Evolutionary conservation across 2,113 vertebrate species (phyloP).

Genomic region (Nesoenas mayeri): DNA sequence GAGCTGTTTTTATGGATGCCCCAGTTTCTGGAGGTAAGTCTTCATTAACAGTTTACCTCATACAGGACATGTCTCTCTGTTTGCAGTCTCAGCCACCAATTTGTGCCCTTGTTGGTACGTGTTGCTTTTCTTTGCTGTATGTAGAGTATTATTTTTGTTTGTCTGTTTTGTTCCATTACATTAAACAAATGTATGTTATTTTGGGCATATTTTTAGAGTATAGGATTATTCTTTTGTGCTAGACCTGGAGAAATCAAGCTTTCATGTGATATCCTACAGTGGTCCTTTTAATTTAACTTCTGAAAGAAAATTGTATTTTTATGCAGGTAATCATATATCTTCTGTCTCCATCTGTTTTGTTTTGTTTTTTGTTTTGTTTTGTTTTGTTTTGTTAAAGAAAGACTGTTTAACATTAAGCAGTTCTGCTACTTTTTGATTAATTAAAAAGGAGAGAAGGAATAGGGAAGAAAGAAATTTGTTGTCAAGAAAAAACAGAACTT

Average conservation of each 20-base stretch:
- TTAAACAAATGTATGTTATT: not conserved
- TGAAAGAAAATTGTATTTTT: not conserved
- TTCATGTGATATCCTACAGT: not conserved
- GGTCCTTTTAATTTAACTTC: not conserved
- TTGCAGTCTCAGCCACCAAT: not conserved
- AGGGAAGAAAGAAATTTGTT: not conserved
- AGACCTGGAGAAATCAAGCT: not conserved
- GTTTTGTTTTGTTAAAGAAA: not conserved
- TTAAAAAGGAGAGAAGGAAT: not conserved
- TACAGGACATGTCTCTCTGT: not conserved
- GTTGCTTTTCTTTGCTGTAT: not conserved
- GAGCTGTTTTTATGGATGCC: constrained; percentile 98
- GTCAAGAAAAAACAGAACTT: not conserved
- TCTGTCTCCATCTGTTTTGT: not conserved
- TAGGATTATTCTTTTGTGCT: not conserved
- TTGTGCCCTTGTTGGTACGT: not conserved
- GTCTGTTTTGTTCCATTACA: not conserved
- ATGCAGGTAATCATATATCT: not conserved
- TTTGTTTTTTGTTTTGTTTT: not conserved
- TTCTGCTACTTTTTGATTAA: not conserved
- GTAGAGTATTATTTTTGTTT: not conserved
- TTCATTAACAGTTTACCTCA: not conserved
- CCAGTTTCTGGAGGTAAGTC: constrained; percentile 96
- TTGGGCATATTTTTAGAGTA: not conserved
- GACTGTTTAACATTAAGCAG: not conserved